A percentile compares a stretch with the other conserved stretches of the same genome.
Evolutionary conservation across 2,113 vertebrate genomes (phyloP).

Genomic region (Geococcyx californianus): DNA sequence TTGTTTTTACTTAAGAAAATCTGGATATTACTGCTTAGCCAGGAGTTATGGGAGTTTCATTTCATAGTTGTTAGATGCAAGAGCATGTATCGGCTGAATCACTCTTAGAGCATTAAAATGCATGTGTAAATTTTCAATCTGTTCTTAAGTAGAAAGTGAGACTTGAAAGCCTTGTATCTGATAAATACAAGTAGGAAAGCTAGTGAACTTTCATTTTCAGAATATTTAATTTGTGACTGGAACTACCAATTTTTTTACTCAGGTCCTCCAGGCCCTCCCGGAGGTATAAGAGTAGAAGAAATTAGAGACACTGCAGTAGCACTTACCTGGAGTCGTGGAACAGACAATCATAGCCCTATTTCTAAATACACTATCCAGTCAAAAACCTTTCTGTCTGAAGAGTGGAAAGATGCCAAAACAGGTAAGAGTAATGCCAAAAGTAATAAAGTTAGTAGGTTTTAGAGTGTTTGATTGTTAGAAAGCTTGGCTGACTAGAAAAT

Average conservation of each 20-base stretch:
- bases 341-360: conserved; percentile 96
- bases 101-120: neutral
- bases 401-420: conserved; percentile 91
- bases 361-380: conserved; percentile 93
- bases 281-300: conserved; percentile 87
- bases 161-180: neutral
- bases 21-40: neutral
- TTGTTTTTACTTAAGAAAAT: neutral
- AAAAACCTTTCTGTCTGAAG: conserved; percentile 80
- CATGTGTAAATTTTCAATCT: neutral
- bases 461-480: neutral
- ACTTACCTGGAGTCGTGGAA: conserved; percentile 92
- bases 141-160: neutral
- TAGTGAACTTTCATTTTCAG: neutral
- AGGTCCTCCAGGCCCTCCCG: conserved; percentile 96
- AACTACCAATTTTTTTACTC: neutral
- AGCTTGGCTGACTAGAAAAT: neutral
- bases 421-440: conserved; percentile 73
- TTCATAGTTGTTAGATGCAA: neutral
- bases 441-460: neutral
- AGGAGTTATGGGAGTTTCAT: neutral
- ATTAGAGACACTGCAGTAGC: conserved; percentile 82
- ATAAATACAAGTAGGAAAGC: neutral
- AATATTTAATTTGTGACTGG: neutral
- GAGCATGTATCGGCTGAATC: neutral